Percentiles rank a stretch among this genome's conserved stretches.
These are phyloP conservation scores for Collichthys lucidus DNA, from an alignment of 2,113 vertebrate genomes.

Conservation along the genomic window DNA sequence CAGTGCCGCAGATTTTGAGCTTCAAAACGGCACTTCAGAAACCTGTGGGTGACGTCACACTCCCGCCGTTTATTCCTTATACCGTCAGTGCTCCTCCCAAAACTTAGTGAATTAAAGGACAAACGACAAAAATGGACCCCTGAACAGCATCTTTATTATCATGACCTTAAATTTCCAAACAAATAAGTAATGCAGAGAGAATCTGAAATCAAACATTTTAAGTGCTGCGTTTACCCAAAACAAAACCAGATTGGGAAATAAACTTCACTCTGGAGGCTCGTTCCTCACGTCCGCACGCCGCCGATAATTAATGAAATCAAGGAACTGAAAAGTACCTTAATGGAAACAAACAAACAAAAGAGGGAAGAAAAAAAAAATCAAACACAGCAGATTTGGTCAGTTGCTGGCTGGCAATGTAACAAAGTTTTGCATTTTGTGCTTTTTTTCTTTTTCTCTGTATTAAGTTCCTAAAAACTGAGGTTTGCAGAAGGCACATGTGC, in stretches of 20 bases:
- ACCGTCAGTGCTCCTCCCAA: no score
- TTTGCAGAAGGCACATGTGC: slow-evolving; percentile 76
- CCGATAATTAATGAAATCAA: background rate
- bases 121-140: slow-evolving; percentile 20
- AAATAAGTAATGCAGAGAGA: slow-evolving; percentile 45
- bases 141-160: slow-evolving; percentile 73
- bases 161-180: slow-evolving; percentile 43
- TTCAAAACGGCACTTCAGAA: no score
- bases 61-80: no score
- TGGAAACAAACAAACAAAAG: slow-evolving; percentile 20
- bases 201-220: slow-evolving; percentile 39
- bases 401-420: slow-evolving; percentile 65
- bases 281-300: slow-evolving; percentile 8
- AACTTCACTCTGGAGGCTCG: slow-evolving; percentile 17
- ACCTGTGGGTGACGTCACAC: no score
- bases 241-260: background rate
- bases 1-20: no score
- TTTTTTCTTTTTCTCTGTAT: slow-evolving; percentile 35
- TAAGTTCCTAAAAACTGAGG: slow-evolving; percentile 30
- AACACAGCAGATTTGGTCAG: slow-evolving; percentile 76
- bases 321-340: slow-evolving; percentile 30
- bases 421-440: slow-evolving; percentile 68
- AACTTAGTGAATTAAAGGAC: background rate
- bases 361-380: background rate
- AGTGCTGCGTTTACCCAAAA: slow-evolving; percentile 17